Evolutionary conservation across 2,113 vertebrate genomes (phyloP).

Genomic region (Orthonyx spaldingii): DNA sequence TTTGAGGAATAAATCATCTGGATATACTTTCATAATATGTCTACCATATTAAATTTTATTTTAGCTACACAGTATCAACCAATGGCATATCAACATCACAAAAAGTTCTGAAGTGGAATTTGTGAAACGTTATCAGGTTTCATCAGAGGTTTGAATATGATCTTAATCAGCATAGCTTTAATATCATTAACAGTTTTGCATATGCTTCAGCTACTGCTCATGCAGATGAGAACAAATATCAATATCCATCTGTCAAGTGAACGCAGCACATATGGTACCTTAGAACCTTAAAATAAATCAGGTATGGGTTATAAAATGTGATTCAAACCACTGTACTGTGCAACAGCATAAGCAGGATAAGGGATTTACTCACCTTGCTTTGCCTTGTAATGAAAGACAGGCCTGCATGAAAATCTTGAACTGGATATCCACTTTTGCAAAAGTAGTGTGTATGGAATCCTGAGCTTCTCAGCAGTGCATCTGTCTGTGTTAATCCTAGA

Average conservation of each 20-base stretch:
- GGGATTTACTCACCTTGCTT: constrained; percentile 46
- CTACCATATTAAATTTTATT: background rate
- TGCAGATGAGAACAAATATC: constrained; percentile 68
- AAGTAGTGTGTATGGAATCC: background rate
- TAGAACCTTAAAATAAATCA: constrained; percentile 65
- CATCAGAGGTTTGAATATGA: constrained; percentile 52
- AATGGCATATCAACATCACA: constrained; percentile 24
- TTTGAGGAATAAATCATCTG: background rate
- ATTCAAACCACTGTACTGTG: constrained; percentile 22
- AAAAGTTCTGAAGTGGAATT: constrained; percentile 39
- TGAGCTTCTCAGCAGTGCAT: background rate
- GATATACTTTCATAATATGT: background rate
- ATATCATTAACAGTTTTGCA: constrained; percentile 65
- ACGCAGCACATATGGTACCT: constrained; percentile 59
- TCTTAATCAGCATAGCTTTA: constrained; percentile 68
- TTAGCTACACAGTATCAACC: background rate
- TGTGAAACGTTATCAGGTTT: constrained; percentile 47
- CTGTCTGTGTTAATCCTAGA: background rate
- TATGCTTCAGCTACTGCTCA: constrained; percentile 69
- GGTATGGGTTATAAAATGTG: constrained; percentile 36
- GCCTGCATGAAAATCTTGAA: background rate
- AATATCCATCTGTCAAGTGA: constrained; percentile 68
- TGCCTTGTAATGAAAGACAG: background rate
- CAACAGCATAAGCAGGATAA: background rate
- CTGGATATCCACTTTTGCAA: background rate